These are phyloP conservation scores for Pantala flavescens DNA, from an alignment of 1,140 invertebrate species.

Conservation along the genomic window DNA sequence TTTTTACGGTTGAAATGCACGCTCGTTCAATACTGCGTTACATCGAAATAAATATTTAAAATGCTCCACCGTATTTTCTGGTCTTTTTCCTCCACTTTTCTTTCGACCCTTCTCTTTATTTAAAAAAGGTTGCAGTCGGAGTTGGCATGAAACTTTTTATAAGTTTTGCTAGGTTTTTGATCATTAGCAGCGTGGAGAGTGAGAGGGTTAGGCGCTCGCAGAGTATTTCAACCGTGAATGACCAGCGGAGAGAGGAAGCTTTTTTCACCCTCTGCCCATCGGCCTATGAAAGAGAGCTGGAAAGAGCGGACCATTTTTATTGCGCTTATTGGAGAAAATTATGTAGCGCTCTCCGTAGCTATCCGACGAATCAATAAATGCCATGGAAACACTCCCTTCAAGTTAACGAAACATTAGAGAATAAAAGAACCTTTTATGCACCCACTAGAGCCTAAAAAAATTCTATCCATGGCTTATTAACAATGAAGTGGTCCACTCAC, in stretches of 20 bases:
- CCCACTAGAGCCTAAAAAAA: too few species aligned
- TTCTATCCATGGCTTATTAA: too few species aligned
- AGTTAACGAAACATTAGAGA: too few species aligned
- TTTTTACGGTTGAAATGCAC: not conserved
- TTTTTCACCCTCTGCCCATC: not conserved
- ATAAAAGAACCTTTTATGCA: too few species aligned
- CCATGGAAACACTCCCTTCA: too few species aligned
- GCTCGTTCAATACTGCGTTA: not conserved
- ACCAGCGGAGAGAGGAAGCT: not conserved
- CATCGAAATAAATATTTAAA: not conserved
- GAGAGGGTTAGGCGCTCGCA: not conserved
- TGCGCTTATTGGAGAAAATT: too few species aligned
- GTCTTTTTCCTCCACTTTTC: not conserved
- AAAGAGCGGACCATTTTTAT: too few species aligned
- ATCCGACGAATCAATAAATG: too few species aligned
- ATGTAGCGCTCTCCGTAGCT: too few species aligned
- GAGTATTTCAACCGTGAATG: not conserved
- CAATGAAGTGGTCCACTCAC: too few species aligned
- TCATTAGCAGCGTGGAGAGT: not conserved
- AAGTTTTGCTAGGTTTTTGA: conserved; percentile 7
- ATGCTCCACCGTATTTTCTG: not conserved
- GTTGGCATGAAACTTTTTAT: conserved; percentile 4
- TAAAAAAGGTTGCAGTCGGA: not conserved
- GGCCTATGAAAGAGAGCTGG: not conserved
- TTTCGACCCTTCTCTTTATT: not conserved